Base-by-base conservation (phyloP, 2,797 vertebrate species). In the Agapornis canus region DNA sequence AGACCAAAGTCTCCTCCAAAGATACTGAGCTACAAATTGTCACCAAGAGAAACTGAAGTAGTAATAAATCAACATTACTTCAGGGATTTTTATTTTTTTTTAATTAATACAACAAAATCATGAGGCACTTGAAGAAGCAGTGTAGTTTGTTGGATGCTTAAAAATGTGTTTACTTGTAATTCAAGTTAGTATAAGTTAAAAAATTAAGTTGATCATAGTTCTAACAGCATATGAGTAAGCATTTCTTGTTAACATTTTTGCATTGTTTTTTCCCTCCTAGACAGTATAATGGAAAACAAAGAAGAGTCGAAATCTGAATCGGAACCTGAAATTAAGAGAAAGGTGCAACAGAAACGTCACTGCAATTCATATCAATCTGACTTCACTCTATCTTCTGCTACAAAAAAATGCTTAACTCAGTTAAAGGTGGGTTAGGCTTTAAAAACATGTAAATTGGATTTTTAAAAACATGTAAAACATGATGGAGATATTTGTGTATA, bases 271-370 rank as follows among this genome's bases (percentile, higher is more conserved):
- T 70, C 12, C 12, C 14, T 45, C 45, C 23, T 95, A 98, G 98
- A 98, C 90, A 96, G 86, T 90, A 57, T 96, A 93, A 97, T 96
- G 92, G 98, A 97, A 87, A 97, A 96, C 92, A 87, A 87, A 60
- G 97, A 98, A 40, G 97, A 98, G 19, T 97, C 97, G 21, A 97
- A 97, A 60, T 96, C 97, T 25, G 96, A 97, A 39, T 73, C 95
- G 5, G 98, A 98, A 39, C 94, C 91, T 66, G 97, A 97, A 95
- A 94, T 98, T 92, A 98, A 96, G 82, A 98, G 98, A 93, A 98
- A 98, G 82, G 98, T 97, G 79, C 97, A 98, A 89, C 98, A 97
- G 86, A 98, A 97, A 86, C 95, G 97, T 66, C 96, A 97, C 42
- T 97, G 94, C 96, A 97, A 83, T 94, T 94, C 96, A 2, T 96